Evolutionary conservation across 2,888 invertebrate species (phyloP), one percentile per base, ranked within the genome.

Genomic region (Drosophila longiperda): DNA sequence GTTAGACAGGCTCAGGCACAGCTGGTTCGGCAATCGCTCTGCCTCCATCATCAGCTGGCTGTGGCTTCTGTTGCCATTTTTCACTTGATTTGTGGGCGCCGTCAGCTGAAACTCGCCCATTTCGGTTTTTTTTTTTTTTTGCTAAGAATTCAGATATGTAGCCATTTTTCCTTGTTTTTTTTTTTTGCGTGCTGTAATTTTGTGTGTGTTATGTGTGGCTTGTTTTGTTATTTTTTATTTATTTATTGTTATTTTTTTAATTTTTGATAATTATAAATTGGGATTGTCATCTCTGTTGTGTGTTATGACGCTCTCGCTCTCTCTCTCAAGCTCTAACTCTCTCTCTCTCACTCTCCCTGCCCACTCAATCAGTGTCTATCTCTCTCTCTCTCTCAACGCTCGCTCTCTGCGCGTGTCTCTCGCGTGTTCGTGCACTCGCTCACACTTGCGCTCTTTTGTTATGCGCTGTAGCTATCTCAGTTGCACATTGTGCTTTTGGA

Each of bases 231-330:
- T 26, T n/a, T 8, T 33, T 50, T 66, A 29, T 38, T 36, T 23
- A 45, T 15, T 54, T 38, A 59, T 62, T 55, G 40, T 40, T 40
- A 48, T 50, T 54, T 52, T 65, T 67, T 26, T 29, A 55, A 66
- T 67, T 66, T 73, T 86, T 66, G 82, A 75, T 73, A 72, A 80
- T 84, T 82, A 85, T 84, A 72, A 89, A 85, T 85, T 82, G 85
- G 69, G 73, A 79, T 76, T 84, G 84, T 75, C 87, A 72, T 66
- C 53, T 80, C 68, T 65, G 65, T 65, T 61, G 72, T 75, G 54
- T 42, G 36, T 36, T 54, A 32, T n/a, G 23, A 23, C 34, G 29
- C 45, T 20, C 54, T 53, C 36, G n/a, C 49, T 55, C 38, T 29
- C 55, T 17, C 58, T 49, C 68, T 66, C 66, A 42, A n/a, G n/a